Evolutionary conservation across 2,797 vertebrate species (phyloP).

Genomic region (Scarus forsteni): DNA sequence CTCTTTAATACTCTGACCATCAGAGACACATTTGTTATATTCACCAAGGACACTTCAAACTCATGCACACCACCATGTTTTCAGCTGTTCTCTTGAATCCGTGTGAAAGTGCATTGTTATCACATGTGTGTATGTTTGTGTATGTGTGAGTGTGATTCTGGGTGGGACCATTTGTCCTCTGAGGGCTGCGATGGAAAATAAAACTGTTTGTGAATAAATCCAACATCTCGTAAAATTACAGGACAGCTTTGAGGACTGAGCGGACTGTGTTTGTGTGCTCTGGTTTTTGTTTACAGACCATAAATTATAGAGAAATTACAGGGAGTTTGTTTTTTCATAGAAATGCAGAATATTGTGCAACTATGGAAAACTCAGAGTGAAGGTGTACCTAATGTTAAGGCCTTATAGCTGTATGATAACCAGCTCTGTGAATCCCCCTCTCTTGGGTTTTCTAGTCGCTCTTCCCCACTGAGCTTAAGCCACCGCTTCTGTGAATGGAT

Average conservation of each 20-base stretch:
- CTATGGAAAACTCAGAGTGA: too few species aligned
- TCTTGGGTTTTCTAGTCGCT: background rate
- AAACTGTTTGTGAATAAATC: constrained; percentile 22
- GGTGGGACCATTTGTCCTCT: background rate
- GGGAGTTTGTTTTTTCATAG: constrained; percentile 31
- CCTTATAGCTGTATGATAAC: background rate
- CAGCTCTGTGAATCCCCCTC: background rate
- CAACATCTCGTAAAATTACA: constrained; percentile 44
- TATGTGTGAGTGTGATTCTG: background rate
- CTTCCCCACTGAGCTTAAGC: too few species aligned
- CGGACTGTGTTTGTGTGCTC: constrained; percentile 6
- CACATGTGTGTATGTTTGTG: constrained; percentile 20
- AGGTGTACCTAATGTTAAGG: too few species aligned
- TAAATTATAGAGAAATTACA: constrained; percentile 43
- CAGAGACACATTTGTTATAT: too few species aligned
- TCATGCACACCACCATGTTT: too few species aligned
- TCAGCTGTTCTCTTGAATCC: too few species aligned
- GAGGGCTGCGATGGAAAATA: background rate
- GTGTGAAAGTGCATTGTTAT: too few species aligned
- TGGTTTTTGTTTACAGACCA: constrained; percentile 26
- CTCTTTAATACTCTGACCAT: too few species aligned
- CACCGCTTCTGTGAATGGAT: background rate
- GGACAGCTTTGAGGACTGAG: constrained; percentile 14
- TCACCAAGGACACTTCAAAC: too few species aligned
- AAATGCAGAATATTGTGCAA: background rate